Evolutionary conservation across 2,797 vertebrate genomes (phyloP).

Genomic region (Alfaro cultratus): DNA sequence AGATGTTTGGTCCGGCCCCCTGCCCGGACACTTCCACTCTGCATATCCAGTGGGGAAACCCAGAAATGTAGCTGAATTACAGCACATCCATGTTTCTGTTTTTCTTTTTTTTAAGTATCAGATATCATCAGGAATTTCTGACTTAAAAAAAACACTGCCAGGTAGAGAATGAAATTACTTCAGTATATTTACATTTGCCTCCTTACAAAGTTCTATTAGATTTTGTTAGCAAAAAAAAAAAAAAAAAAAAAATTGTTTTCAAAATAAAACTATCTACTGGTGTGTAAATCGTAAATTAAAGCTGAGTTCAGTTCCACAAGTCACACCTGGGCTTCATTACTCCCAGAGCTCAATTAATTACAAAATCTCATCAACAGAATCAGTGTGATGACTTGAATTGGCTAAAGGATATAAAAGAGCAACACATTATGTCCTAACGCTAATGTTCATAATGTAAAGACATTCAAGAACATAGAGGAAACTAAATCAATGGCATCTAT

Average conservation of each 20-base stretch:
- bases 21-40: constrained; percentile 38
- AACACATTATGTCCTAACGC: background rate
- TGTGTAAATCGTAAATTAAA: background rate
- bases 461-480: background rate
- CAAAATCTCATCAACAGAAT: background rate
- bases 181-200: background rate
- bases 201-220: background rate
- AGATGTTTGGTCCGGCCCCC: constrained; percentile 67
- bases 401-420: background rate
- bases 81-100: background rate
- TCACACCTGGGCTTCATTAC: background rate
- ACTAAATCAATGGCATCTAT: background rate
- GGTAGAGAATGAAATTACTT: background rate
- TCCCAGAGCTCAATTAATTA: background rate
- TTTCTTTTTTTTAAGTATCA: background rate
- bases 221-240: background rate
- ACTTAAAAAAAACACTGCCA: no score
- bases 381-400: background rate
- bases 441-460: background rate
- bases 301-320: background rate
- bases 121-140: constrained; percentile 1
- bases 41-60: constrained; percentile 26
- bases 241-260: background rate
- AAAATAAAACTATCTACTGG: background rate
- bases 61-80: background rate